Percentiles rank a stretch among this genome's conserved stretches.
Conservation (phyloP, 1,140 invertebrate genomes). For the Papilio polyxenes region DNA sequence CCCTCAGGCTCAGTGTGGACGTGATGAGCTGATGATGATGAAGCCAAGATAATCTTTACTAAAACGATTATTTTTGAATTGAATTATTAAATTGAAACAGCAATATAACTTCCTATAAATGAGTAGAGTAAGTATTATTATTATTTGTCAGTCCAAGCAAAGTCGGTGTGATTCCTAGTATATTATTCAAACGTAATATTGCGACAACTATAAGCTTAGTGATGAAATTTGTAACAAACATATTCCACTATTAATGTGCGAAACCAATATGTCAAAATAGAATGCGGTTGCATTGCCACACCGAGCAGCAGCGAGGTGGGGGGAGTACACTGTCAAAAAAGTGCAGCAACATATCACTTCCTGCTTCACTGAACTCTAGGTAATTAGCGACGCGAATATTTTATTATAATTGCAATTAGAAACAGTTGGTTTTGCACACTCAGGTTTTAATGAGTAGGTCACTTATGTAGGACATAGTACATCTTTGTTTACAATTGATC, state of each 20-base stretch:
- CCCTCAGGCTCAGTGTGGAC: too few species aligned
- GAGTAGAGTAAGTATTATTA: not conserved
- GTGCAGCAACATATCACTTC: not conserved
- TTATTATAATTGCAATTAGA: constrained; percentile 9
- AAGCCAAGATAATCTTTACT: too few species aligned
- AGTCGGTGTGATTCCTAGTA: not conserved
- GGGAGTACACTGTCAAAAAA: not conserved
- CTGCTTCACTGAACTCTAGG: not conserved
- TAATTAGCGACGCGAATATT: not conserved
- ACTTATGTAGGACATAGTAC: not conserved
- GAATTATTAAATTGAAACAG: too few species aligned
- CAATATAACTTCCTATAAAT: not conserved
- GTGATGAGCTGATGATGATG: too few species aligned
- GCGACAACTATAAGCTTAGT: not conserved
- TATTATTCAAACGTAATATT: not conserved
- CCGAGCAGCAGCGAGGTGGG: too few species aligned
- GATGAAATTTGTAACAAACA: not conserved
- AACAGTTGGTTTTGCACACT: not conserved
- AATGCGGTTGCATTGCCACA: not conserved
- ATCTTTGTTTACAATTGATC: not conserved
- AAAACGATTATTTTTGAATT: too few species aligned
- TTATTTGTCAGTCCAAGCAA: not conserved
- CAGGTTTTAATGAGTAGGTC: not conserved
- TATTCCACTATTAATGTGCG: not conserved
- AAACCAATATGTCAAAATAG: constrained; percentile 9